Base-by-base conservation (phyloP, 2,797 vertebrate species). In the Enteromius argenteus region DNA sequence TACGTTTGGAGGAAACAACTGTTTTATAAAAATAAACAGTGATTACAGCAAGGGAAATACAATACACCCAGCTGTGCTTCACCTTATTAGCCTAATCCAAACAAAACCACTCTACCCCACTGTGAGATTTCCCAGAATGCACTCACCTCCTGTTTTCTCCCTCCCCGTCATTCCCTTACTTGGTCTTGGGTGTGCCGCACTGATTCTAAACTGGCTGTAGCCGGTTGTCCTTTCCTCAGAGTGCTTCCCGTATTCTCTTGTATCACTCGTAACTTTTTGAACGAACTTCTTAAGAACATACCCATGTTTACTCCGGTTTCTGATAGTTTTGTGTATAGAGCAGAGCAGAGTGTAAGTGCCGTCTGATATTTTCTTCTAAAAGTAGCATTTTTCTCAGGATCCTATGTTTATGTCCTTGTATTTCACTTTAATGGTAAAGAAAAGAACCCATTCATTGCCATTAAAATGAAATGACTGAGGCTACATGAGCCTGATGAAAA, bases 121-220 rank as follows among this genome's bases (percentile, higher is more conserved):
- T 21, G 76, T 46, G 64, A 42, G 77, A 83, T 44, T 85, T 87
- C 83, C 85, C 83, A 15, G 49, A 85, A 88, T 81, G 64, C 66
- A 46, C 73, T n/a, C n/a, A 9, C 11, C 11, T 73, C 75, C 49
- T 2, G 2, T 46, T 30, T 79, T 72, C 15, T 76, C 83, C 67
- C 73, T 60, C 72, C 78, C 44, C 10, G 11, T 80, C 51, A 80
- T 69, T 77, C 19, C 46, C 79, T 80, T 78, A 81, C 72, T 68
- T 83, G 19, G 44, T 6, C 69, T 77, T 79, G 67, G 66, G 80
- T 79, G 80, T 86, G 68, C 9, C 35, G 3, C 32, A 37, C n/a
- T 68, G 23, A 49, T 68, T 77, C 46, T 10, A 68, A 56, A 77
- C 88, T 83, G 84, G 78, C 44, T 87, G 42, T 27, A 87, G 75